Conservation (phyloP, 2,888 invertebrate genomes). For the Phaedon cochleariae region DNA sequence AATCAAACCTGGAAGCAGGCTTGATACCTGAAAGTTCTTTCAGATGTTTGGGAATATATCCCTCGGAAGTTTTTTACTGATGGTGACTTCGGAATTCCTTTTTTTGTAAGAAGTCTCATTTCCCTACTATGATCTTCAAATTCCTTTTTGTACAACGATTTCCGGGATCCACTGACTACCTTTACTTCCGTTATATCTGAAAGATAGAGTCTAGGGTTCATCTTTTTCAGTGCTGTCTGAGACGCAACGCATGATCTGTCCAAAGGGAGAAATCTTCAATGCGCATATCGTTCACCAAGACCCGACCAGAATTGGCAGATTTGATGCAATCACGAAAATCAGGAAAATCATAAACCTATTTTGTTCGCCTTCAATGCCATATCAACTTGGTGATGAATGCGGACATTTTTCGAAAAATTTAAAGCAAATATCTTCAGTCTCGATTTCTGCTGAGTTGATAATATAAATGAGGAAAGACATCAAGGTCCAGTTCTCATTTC, state of each 20-base stretch:
- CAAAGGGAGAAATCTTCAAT: neutral
- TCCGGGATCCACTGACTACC: neutral
- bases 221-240: neutral
- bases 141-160: neutral
- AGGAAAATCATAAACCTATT: no score
- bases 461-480: no score
- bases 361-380: no score
- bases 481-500: no score
- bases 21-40: neutral
- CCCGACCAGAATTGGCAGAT: no score
- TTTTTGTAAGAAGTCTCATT: no score
- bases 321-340: no score
- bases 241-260: slow-evolving; percentile 5
- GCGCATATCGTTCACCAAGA: neutral
- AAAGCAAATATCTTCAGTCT: no score
- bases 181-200: neutral
- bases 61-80: slow-evolving; percentile 2
- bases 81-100: slow-evolving; percentile 1
- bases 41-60: neutral
- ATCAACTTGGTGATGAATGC: no score
- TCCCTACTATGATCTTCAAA: neutral
- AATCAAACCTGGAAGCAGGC: neutral
- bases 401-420: no score
- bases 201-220: neutral
- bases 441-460: no score